These are phyloP conservation scores for Diaprepes abbreviatus DNA, from an alignment of 2,888 invertebrate species.

Conservation along the genomic window DNA sequence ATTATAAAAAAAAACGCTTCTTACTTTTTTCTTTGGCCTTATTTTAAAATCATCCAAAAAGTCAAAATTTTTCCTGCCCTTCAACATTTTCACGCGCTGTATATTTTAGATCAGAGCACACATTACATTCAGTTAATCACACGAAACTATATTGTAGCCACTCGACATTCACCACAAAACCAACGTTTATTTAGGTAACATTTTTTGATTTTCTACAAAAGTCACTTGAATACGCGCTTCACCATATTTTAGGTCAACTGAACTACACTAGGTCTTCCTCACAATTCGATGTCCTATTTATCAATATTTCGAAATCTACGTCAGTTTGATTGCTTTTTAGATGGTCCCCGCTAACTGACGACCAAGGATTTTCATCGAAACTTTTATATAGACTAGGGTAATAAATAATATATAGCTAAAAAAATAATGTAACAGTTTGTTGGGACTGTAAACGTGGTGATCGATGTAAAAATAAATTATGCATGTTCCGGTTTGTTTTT, in stretches of 20 bases:
- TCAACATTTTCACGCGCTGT: slow-evolving; percentile 28
- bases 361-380: slow-evolving; percentile 38
- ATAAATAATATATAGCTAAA: not conserved
- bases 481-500: not conserved
- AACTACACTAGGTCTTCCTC: slow-evolving; percentile 20
- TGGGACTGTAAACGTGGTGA: not conserved
- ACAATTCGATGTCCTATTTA: slow-evolving; percentile 34
- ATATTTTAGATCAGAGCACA: too few relatives aligned
- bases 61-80: slow-evolving; percentile 45
- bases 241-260: too few relatives aligned
- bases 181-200: too few relatives aligned
- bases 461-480: slow-evolving; percentile 22
- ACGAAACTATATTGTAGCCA: too few relatives aligned
- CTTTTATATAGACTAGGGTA: slow-evolving; percentile 31
- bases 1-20: too few relatives aligned
- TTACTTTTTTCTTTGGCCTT: slow-evolving; percentile 40
- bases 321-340: slow-evolving; percentile 50
- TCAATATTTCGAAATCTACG: slow-evolving; percentile 32
- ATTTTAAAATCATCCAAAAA: slow-evolving; percentile 46
- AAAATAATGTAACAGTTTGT: not conserved
- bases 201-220: too few relatives aligned
- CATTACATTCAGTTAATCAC: too few relatives aligned
- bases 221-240: too few relatives aligned
- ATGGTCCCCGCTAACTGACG: slow-evolving; percentile 36
- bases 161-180: too few relatives aligned